phyloP scores from a whole-genome alignment of 2,113 vertebrate species.

The Corvus hawaiiensis region DNA sequence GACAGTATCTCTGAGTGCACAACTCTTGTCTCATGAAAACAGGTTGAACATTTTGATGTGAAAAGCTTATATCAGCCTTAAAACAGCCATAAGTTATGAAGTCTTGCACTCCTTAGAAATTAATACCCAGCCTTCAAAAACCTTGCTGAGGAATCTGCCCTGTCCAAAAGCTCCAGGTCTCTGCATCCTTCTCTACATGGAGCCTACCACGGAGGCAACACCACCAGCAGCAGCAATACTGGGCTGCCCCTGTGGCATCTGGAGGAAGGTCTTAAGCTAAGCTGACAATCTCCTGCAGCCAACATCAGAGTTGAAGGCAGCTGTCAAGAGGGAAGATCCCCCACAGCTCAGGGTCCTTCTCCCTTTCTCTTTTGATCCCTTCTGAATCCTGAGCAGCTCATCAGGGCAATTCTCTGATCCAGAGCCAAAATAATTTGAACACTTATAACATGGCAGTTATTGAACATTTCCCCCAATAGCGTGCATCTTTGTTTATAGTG shows the following conservation, averaged over 20 bases:
- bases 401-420: neutral
- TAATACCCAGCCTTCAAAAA: neutral
- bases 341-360: accelerated
- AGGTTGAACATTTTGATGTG: neutral
- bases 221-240: neutral
- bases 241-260: neutral
- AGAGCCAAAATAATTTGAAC: neutral
- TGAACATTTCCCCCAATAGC: constrained; percentile 3
- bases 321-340: neutral
- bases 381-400: neutral
- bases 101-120: neutral
- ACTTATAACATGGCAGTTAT: neutral
- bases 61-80: neutral
- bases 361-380: neutral
- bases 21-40: neutral
- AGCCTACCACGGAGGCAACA: neutral
- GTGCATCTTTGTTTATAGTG: neutral
- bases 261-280: neutral
- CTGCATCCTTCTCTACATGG: neutral
- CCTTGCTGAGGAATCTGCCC: neutral
- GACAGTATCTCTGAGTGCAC: neutral
- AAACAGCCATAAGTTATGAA: neutral
- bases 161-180: neutral
- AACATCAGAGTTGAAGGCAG: neutral
- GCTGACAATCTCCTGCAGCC: neutral